Conservation (phyloP, 2,797 vertebrate species). For the Nyctibius grandis region DNA sequence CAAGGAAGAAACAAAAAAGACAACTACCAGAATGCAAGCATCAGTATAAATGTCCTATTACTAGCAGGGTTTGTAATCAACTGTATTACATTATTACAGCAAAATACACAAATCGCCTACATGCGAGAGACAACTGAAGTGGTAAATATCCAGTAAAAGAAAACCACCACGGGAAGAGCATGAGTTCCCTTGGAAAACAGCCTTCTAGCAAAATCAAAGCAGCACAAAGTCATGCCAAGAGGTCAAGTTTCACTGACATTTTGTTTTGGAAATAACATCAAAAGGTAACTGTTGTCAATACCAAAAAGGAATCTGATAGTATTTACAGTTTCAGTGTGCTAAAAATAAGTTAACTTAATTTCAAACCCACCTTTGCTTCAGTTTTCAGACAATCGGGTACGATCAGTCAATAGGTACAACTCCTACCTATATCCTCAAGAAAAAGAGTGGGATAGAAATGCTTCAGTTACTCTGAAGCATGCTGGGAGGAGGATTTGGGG, state of each 20-base stretch:
- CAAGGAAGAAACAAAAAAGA: neutral
- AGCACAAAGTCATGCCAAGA: neutral
- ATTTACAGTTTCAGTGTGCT: neutral
- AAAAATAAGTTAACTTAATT: neutral
- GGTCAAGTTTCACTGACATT: neutral
- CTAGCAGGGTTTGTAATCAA: neutral
- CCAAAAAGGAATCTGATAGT: neutral
- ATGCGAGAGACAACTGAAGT: neutral
- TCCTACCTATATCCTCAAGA: neutral
- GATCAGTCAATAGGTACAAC: neutral
- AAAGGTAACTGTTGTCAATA: neutral
- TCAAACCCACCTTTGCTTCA: neutral
- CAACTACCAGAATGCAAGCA: neutral
- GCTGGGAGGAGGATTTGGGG: neutral
- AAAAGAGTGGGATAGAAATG: neutral
- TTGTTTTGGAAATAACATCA: conserved; percentile 16
- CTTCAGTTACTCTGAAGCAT: neutral
- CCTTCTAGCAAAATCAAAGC: neutral
- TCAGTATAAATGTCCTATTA: neutral
- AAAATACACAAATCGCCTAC: neutral
- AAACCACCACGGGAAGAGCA: neutral
- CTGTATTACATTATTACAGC: neutral
- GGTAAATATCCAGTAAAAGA: neutral
- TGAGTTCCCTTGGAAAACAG: neutral
- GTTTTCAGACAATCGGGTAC: neutral